Evolutionary conservation across 2,797 vertebrate species (phyloP), one percentile per base, ranked within the genome.

Genomic region (Pristis pectinata): DNA sequence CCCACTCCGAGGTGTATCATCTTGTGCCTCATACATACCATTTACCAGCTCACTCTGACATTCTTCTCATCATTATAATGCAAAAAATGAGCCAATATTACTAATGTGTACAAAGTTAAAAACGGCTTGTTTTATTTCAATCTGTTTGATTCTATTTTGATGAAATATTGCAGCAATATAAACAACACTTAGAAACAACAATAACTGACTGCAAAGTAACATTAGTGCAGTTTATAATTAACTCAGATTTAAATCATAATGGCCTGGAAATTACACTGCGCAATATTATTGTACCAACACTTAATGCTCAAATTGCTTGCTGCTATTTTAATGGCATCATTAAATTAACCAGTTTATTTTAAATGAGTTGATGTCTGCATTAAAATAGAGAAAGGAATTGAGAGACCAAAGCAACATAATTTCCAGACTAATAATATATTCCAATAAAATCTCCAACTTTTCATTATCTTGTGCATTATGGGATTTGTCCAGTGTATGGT

Each of bases 161-260:
- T 41, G n/a, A 41, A 91, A 91, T 91, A 91, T 67, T 41, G 61
- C 37, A 41, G 61, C 87, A 91, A 11, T 67, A 67, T 61, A 91
- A 91, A 41, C 87, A 67, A 61, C 87, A 91, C 37, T 67, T 91
- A 91, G 11, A 91, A 91, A 64, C 22, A n/a, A 64, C 61, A 91
- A 67, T 91, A 91, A 91, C 87, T 91, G 87, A 91, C 61, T 41
- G 30, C 87, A 91, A 67, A 41, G 17, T 67, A 67, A 91, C 61
- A 41, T 91, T 91, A 91, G n/a, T 91, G 87, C 87, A 91, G 64
- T 67, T 67, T 64, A 91, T 67, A 91, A 91, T 91, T 91, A 91
- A 91, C 61, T 91, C n/a, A 41, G n/a, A 91, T 91, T 67, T 91
- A 41, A 64, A 67, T 91, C 59, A 91, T 91, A 91, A 91, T 91